These are phyloP conservation scores for Acromyrmex heyeri DNA, from an alignment of 1,140 invertebrate genomes.

Conservation along the genomic window DNA sequence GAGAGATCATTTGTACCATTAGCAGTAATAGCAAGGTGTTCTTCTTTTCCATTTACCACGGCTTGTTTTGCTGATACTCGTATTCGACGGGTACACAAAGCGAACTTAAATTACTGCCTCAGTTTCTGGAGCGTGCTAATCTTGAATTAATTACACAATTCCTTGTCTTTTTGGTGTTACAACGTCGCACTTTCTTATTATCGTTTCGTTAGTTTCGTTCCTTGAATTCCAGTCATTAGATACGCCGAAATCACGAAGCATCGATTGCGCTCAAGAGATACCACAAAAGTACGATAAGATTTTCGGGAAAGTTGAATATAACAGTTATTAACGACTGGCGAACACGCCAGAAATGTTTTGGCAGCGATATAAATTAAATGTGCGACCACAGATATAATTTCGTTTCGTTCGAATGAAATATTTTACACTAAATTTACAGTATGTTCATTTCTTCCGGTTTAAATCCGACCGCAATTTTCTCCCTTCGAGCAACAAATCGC, in stretches of 20 bases:
- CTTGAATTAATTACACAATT: slow-evolving; percentile 77
- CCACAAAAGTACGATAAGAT: neutral
- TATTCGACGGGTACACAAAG: neutral
- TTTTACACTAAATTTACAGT: slow-evolving; percentile 26
- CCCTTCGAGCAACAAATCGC: slow-evolving; percentile 32
- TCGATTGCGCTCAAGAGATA: slow-evolving; percentile 23
- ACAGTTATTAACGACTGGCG: neutral
- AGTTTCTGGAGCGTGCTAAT: slow-evolving; percentile 61
- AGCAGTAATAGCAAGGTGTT: slow-evolving; percentile 6
- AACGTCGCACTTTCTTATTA: slow-evolving; percentile 59
- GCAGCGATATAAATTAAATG: slow-evolving; percentile 6
- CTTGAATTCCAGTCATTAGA: slow-evolving; percentile 61
- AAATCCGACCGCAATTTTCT: slow-evolving; percentile 17
- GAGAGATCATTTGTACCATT: slow-evolving; percentile 19
- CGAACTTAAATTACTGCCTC: neutral
- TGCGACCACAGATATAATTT: neutral
- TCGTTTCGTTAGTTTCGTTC: slow-evolving; percentile 33
- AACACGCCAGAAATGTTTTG: neutral
- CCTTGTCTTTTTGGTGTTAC: slow-evolving; percentile 45
- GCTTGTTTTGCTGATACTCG: slow-evolving; percentile 6
- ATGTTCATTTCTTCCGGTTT: slow-evolving; percentile 26
- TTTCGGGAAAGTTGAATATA: slow-evolving; percentile 16
- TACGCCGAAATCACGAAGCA: slow-evolving; percentile 42
- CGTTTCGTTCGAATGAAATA: slow-evolving; percentile 4
- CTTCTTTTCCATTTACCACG: slow-evolving; percentile 12